Evolutionary conservation across 2,888 invertebrate genomes (phyloP).

Genomic region (Aphodius granarius): DNA sequence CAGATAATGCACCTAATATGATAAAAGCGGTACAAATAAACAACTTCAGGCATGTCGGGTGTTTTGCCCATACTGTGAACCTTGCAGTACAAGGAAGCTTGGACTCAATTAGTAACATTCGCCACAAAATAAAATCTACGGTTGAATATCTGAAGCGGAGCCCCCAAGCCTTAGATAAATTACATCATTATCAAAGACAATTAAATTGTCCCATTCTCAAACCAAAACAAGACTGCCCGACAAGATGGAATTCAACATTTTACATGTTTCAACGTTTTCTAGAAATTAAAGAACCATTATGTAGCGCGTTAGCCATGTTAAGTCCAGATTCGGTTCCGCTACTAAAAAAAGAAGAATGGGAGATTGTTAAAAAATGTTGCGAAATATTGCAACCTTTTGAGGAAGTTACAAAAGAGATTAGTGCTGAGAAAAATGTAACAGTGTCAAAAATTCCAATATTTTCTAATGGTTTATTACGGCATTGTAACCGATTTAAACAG

Average conservation of each 20-base stretch:
- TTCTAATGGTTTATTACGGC: not conserved
- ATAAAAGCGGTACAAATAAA: constrained; percentile 32
- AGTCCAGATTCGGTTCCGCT: constrained; percentile 11
- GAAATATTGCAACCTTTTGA: constrained; percentile 21
- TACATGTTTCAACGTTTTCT: constrained; percentile 21
- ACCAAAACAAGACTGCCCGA: constrained; percentile 26
- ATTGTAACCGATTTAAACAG: not conserved
- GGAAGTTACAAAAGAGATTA: constrained; percentile 15
- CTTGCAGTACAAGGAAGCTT: not conserved
- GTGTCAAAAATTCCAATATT: constrained; percentile 19
- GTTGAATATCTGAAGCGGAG: not conserved
- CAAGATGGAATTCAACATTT: constrained; percentile 28
- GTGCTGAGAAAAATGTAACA: constrained; percentile 16
- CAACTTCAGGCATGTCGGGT: constrained; percentile 31
- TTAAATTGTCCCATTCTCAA: constrained; percentile 30
- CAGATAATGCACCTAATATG: constrained; percentile 33
- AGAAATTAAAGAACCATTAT: constrained; percentile 23
- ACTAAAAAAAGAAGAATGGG: constrained; percentile 9
- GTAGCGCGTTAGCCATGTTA: constrained; percentile 24
- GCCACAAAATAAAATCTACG: not conserved
- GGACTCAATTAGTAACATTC: not conserved
- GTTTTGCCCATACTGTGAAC: constrained; percentile 37
- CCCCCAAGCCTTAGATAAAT: not conserved
- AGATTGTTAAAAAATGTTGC: not conserved
- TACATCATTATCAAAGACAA: not conserved